Evolutionary conservation across 2,797 vertebrate genomes (phyloP).

Genomic region (Tenualosa ilisha): DNA sequence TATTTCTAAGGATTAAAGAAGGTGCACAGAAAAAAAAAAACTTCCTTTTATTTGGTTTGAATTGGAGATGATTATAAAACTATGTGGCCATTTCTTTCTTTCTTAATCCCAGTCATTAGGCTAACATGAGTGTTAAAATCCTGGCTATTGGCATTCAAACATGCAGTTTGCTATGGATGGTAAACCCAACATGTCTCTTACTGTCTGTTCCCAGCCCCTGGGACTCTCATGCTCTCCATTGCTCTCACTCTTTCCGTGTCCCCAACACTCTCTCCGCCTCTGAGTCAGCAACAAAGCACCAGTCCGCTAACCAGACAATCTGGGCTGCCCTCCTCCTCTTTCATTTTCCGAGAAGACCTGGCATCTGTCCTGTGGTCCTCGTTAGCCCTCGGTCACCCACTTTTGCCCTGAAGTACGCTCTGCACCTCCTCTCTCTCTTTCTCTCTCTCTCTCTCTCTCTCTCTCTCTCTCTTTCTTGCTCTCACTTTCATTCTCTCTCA

Average conservation of each 20-base stretch:
- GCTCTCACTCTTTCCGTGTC: background rate
- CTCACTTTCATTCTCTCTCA: background rate
- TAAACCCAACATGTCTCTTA: background rate
- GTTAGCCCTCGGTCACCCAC: background rate
- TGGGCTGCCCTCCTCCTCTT: background rate
- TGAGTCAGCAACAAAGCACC: background rate
- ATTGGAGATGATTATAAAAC: background rate
- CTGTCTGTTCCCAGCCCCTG: constrained; percentile 26
- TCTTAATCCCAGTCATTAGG: too few species aligned
- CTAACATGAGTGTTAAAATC: background rate
- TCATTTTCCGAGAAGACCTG: background rate
- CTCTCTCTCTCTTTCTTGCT: background rate
- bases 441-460: background rate
- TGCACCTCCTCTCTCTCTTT: background rate
- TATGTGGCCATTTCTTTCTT: background rate
- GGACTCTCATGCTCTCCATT: background rate
- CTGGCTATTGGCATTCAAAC: constrained; percentile 31
- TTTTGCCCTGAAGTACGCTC: background rate
- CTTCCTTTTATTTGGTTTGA: background rate
- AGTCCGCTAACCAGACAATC: background rate
- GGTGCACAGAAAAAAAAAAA: background rate
- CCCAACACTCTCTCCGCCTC: background rate
- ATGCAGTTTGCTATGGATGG: background rate
- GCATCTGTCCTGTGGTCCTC: background rate
- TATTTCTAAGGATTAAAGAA: background rate